Evolutionary conservation across 2,113 vertebrate species (phyloP).

Genomic region (Cochlearius cochlearius): DNA sequence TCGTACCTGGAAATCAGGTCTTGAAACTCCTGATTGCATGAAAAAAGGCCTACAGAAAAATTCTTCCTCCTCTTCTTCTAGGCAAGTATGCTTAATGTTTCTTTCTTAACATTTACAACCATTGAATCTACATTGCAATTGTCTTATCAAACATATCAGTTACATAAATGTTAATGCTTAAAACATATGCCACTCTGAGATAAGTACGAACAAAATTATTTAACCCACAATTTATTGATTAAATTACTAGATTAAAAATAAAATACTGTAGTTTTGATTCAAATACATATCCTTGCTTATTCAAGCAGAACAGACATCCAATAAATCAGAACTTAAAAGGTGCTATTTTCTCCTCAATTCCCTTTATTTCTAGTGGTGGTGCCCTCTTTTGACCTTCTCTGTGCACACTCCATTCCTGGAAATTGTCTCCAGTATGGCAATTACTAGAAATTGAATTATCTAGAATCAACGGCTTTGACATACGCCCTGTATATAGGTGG

Average conservation of each 20-base stretch:
- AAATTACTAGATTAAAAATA: background rate
- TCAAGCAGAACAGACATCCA: background rate
- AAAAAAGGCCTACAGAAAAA: slow-evolving; percentile 5
- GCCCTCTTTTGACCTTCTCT: background rate
- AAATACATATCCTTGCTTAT: background rate
- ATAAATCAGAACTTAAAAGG: background rate
- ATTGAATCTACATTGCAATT: background rate
- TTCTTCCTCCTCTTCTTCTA: background rate
- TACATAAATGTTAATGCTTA: background rate
- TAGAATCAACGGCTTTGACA: background rate
- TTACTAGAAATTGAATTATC: background rate
- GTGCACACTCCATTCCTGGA: background rate
- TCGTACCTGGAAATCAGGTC: background rate
- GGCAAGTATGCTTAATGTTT: background rate
- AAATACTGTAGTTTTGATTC: background rate
- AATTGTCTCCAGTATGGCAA: background rate
- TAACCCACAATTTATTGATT: background rate
- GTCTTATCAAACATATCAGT: background rate
- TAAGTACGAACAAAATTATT: background rate
- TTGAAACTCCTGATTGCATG: background rate
- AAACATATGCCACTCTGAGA: background rate
- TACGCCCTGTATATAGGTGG: background rate
- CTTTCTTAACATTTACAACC: background rate
- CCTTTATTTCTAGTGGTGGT: background rate
- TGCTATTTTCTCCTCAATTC: background rate